phyloP scores from a whole-genome alignment of 2,888 invertebrate genomes.

The Meta bourneti region DNA sequence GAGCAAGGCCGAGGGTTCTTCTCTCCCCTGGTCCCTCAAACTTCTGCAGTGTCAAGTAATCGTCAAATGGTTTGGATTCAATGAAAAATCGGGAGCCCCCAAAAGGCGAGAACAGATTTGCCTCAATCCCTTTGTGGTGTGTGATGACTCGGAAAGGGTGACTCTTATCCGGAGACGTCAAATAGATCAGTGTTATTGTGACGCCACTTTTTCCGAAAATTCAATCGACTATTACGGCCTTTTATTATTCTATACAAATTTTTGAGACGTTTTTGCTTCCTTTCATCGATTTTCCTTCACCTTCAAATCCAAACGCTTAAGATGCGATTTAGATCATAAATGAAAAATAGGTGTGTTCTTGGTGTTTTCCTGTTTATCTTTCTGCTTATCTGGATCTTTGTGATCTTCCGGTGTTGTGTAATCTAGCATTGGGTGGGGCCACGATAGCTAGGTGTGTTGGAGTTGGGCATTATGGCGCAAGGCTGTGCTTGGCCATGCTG shows the following conservation, averaged over 20 bases:
- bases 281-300: background rate
- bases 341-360: too few species aligned
- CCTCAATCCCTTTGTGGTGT: constrained; percentile 52
- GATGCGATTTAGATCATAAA: too few species aligned
- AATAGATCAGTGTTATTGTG: constrained; percentile 60
- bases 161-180: constrained; percentile 40
- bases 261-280: background rate
- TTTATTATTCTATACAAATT: constrained; percentile 13
- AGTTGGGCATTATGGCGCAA: too few species aligned
- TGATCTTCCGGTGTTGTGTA: too few species aligned
- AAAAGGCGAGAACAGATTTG: constrained; percentile 46
- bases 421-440: too few species aligned
- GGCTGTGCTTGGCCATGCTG: too few species aligned
- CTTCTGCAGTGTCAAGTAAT: constrained; percentile 58
- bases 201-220: constrained; percentile 50
- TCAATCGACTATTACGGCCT: constrained; percentile 61
- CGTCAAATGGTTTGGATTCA: constrained; percentile 47
- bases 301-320: too few species aligned
- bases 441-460: too few species aligned
- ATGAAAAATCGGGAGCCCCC: constrained; percentile 32
- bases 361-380: too few species aligned
- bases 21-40: background rate
- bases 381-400: too few species aligned
- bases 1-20: constrained; percentile 1
- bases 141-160: constrained; percentile 30